Conservation (phyloP, 2,113 vertebrate genomes). For the Psephotus haematonotus region DNA sequence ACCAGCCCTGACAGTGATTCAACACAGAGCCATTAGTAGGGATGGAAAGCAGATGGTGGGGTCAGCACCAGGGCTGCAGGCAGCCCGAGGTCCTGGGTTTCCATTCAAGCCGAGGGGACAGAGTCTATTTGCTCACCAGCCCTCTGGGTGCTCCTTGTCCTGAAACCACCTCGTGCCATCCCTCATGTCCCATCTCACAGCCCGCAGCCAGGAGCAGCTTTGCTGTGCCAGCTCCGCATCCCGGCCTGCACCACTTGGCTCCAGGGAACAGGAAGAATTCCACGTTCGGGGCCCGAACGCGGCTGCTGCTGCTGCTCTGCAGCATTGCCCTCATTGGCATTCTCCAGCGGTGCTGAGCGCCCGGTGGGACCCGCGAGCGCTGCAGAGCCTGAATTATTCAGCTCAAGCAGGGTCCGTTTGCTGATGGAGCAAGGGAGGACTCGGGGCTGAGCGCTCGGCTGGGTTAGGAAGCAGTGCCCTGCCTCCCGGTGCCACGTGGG, state of each 20-base stretch:
- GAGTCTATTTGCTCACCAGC: neutral
- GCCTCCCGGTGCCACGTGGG: fast-evolving
- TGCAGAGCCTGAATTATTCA: constrained; percentile 68
- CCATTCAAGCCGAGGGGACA: neutral
- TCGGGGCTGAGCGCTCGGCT: fast-evolving
- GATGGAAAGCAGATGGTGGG: neutral
- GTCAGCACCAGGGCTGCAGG: neutral
- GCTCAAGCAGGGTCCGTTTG: constrained; percentile 1
- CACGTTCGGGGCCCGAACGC: neutral
- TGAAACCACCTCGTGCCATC: neutral
- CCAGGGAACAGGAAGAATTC: neutral
- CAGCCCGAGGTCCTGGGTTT: neutral
- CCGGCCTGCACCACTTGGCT: fast-evolving
- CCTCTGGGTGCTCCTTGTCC: neutral
- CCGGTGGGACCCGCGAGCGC: neutral
- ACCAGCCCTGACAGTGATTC: neutral
- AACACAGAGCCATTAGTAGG: neutral
- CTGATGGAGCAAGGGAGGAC: constrained; percentile 8
- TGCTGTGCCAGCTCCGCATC: neutral
- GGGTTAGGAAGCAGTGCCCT: neutral
- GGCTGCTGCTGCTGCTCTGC: neutral
- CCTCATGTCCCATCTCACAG: neutral
- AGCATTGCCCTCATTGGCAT: constrained; percentile 37
- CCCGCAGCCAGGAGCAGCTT: neutral
- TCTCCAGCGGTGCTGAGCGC: neutral